Evolutionary conservation across 2,797 vertebrate species (phyloP), one percentile per base, ranked within the genome.

Genomic region (Chelidonichthys spinosus): DNA sequence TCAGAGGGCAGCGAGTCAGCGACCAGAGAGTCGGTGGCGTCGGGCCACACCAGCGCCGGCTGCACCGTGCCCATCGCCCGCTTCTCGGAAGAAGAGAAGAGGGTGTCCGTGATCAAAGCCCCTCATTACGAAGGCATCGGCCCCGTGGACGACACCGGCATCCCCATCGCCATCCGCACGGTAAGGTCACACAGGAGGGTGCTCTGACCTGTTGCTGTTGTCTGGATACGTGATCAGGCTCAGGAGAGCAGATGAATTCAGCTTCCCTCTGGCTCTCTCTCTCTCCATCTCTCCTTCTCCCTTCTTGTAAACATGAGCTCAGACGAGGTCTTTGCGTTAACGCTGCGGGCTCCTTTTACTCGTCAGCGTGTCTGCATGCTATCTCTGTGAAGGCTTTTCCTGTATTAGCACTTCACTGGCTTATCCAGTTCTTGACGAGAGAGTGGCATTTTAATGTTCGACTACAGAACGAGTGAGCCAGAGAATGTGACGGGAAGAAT

Each of bases 51-150:
- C 74, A 91, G 89, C 72, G 75, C 93, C 85, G 94, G 94, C 83
- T 96, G 94, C 84, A 94, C 95, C 40, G 95, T 97, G 72, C 98
- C 98, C 14, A 96, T 99, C 66, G 97, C 96, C 84, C 95, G 95
- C 72, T 96, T 97, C 84, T 97, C 96, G 1, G 97, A 99, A 75
- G 97, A 99, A 86, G 97, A 99, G 90, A 98, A 96, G 91, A 97
- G 91, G 87, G 95, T 99, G 79, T 97, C 97, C 0, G 89, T 99
- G 80, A 95, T 99, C 91, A 99, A 98, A 94, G 98, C 98, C 0
- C 98, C 98, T 0, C 97, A 99, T 90, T 99, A 99, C 85, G 93
- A 97, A 75, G 98, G 98, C 77, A 99, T 99, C 40, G 98, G 98
- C 82, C 98, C 98, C 0, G 96, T 99, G 87, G 97, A 99, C 63